Evolutionary conservation across 2,797 vertebrate genomes (phyloP), one percentile per base, ranked within the genome.

Genomic region (Staurois parvus): DNA sequence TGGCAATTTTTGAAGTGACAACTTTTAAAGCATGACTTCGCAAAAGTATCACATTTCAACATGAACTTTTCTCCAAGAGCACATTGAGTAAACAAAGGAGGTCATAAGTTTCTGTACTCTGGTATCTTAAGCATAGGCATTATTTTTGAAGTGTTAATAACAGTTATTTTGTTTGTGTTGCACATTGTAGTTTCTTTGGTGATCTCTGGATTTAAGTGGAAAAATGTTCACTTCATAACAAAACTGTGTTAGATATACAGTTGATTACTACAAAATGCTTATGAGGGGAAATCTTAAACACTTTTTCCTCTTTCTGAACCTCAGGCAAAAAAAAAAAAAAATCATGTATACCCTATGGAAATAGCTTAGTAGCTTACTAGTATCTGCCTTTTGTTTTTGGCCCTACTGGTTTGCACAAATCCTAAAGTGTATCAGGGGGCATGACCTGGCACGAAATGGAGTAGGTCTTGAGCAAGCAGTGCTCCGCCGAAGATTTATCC

Each of bases 81-180:
- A 76, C 4, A 83, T 83, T 68, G 28, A 17, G 64, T 29, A 76
- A 83, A 83, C 42, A 56, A 30, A 42, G 21, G 37, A 83, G 81
- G 81, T 83, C 81, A 83, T 28, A 32, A 21, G 29, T 34, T 24
- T 26, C 34, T 68, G 66, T 76, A 70, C 64, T 69, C 48, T 83
- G 37, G 68, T 69, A 52, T 30, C 40, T 17, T 24, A 68, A 56
- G 42, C 42, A 45, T 34, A 52, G 30, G 28, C 30, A 83, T 76
- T 68, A 83, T 69, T 76, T 76, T 83, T 76, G 73, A 76, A 69
- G 59, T 19, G 69, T 74, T 37, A 37, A 6, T 37, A 37, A 37
- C 1, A 10, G 37, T 10, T 66, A 67, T 56, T 79, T 79, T 72
- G 17, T 73, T 78, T 40, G 66, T 45, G 32, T 48, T 72, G 76